Conservation (phyloP, 2,797 vertebrate genomes). For the Platyrinchus mystaceus region DNA sequence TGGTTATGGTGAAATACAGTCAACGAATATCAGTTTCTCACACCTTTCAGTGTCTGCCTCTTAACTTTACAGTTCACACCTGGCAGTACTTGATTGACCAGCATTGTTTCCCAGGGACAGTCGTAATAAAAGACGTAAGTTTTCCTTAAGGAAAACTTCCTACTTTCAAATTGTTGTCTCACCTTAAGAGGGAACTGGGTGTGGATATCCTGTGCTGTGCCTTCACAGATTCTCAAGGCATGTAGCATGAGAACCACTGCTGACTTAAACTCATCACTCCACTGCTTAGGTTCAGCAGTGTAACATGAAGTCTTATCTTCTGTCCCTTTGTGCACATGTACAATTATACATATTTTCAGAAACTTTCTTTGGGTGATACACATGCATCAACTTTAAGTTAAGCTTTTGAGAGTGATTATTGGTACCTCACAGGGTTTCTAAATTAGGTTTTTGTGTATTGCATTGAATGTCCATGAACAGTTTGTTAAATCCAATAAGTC, state of each 20-base stretch:
- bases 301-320: background rate
- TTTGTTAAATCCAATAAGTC: background rate
- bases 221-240: background rate
- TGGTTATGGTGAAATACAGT: background rate
- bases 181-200: background rate
- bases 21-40: background rate
- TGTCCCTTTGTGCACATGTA: background rate
- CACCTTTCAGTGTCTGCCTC: background rate
- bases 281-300: background rate
- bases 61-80: background rate
- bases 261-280: background rate
- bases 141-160: background rate
- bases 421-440: background rate
- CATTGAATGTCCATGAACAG: background rate
- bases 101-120: background rate
- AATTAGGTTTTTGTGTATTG: background rate
- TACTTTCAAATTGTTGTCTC: background rate
- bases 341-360: background rate
- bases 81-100: background rate
- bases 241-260: background rate
- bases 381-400: background rate
- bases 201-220: background rate
- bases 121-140: background rate
- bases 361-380: background rate
- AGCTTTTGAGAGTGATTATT: background rate